These are phyloP conservation scores for Sebastes fasciatus DNA, from an alignment of 2,113 vertebrate species.

Conservation along the genomic window DNA sequence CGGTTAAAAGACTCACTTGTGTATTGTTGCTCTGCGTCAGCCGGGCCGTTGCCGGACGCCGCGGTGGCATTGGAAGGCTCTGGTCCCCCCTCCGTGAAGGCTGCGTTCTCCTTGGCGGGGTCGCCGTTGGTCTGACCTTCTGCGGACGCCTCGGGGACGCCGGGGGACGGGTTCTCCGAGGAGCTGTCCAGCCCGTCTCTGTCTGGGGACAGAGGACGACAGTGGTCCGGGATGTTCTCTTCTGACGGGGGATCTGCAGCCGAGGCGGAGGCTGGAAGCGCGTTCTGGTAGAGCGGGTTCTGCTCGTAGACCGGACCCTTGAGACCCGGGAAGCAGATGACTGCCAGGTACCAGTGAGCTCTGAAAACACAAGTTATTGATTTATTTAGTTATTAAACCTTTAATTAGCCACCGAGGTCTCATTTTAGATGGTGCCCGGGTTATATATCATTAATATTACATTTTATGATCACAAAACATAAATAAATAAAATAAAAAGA, in stretches of 20 bases:
- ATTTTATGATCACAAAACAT: too few relatives aligned
- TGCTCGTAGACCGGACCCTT: constrained; percentile 87
- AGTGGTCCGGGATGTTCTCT: constrained; percentile 83
- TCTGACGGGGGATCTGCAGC: constrained; percentile 62
- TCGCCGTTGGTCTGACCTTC: constrained; percentile 56
- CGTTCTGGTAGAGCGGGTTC: constrained; percentile 87
- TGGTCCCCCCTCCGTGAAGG: background rate
- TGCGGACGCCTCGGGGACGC: constrained; percentile 72
- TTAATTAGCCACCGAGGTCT: too few relatives aligned
- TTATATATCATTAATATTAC: too few relatives aligned
- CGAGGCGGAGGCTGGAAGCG: background rate
- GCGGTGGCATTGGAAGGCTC: constrained; percentile 11
- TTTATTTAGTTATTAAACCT: too few relatives aligned
- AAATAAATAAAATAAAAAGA: too few relatives aligned
- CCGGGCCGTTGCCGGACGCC: constrained; percentile 15
- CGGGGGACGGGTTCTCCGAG: constrained; percentile 36
- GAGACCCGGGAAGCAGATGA: constrained; percentile 97
- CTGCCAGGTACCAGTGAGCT: constrained; percentile 98
- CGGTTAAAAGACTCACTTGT: constrained; percentile 69
- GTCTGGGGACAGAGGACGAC: constrained; percentile 74
- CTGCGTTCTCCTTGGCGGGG: background rate
- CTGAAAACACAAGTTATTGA: constrained; percentile 72
- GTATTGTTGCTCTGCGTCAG: constrained; percentile 47
- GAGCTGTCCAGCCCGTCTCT: constrained; percentile 48
- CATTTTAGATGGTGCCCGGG: too few relatives aligned